Conservation (phyloP, 2,888 invertebrate genomes). For the Lobophora halterata region DNA sequence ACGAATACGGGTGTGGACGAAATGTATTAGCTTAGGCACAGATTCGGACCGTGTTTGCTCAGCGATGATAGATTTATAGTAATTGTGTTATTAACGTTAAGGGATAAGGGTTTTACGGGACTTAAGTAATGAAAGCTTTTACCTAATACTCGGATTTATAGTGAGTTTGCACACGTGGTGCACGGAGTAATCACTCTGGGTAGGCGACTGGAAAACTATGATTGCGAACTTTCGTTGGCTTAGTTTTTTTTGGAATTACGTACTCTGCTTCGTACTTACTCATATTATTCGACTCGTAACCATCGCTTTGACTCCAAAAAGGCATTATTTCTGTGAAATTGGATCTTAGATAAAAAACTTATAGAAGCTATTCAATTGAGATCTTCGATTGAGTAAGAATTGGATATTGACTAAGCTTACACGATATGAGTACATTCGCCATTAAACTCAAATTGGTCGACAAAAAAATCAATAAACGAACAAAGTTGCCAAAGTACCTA, state of each 20-base stretch:
- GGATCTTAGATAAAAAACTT: no score
- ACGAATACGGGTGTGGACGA: conserved; percentile 80
- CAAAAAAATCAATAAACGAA: conserved; percentile 18
- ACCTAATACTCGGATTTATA: conserved; percentile 77
- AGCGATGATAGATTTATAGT: conserved; percentile 81
- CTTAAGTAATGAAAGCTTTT: conserved; percentile 79
- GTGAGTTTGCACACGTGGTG: conserved; percentile 70
- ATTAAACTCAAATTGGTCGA: conserved; percentile 13
- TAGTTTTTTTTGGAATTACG: conserved; percentile 2
- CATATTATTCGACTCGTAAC: no score
- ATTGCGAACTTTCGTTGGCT: conserved; percentile 11
- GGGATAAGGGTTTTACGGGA: conserved; percentile 80
- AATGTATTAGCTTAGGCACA: conserved; percentile 81
- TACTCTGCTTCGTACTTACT: no score
- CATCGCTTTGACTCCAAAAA: no score
- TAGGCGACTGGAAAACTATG: conserved; percentile 20
- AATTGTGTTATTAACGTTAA: conserved; percentile 81
- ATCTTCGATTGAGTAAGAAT: no score
- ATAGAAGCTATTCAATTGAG: no score
- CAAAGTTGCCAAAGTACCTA: conserved; percentile 20
- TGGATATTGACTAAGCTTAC: neutral
- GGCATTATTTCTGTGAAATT: no score
- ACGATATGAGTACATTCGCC: neutral
- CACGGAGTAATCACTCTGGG: conserved; percentile 53
- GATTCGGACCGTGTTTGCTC: conserved; percentile 78